phyloP scores from a whole-genome alignment of 2,113 vertebrate genomes.

The Atractosteus spatula region DNA sequence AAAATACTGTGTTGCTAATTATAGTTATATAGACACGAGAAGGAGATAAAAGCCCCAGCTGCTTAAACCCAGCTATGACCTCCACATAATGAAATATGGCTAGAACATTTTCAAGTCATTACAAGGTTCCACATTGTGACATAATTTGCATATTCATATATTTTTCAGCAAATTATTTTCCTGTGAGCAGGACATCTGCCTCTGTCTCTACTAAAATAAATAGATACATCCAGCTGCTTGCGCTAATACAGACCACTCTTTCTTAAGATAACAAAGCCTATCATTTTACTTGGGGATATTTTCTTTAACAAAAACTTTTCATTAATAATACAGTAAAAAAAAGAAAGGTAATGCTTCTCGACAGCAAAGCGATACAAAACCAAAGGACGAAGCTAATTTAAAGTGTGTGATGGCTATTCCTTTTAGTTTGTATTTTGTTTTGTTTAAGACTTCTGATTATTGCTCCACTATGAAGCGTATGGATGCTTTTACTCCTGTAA shows the following conservation, averaged over 20 bases:
- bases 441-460: no score
- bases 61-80: constrained; percentile 91
- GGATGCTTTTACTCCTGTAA: no score
- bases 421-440: no score
- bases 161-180: constrained; percentile 82
- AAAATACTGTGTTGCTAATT: constrained; percentile 40
- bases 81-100: constrained; percentile 85
- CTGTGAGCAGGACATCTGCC: constrained; percentile 89
- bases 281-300: background rate
- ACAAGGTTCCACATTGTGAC: constrained; percentile 85
- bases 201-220: constrained; percentile 59
- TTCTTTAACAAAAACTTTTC: background rate
- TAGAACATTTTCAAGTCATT: constrained; percentile 89
- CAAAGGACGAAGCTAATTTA: no score
- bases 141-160: constrained; percentile 94
- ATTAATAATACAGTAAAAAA: no score
- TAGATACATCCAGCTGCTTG: constrained; percentile 75
- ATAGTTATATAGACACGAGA: constrained; percentile 51
- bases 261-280: background rate
- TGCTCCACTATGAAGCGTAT: no score
- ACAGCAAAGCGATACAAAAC: no score
- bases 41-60: constrained; percentile 69
- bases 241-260: constrained; percentile 25
- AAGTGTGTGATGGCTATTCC: no score
- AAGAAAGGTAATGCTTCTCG: no score